Base-by-base conservation (phyloP, 2,888 invertebrate genomes). In the Melinaea marsaeus region DNA sequence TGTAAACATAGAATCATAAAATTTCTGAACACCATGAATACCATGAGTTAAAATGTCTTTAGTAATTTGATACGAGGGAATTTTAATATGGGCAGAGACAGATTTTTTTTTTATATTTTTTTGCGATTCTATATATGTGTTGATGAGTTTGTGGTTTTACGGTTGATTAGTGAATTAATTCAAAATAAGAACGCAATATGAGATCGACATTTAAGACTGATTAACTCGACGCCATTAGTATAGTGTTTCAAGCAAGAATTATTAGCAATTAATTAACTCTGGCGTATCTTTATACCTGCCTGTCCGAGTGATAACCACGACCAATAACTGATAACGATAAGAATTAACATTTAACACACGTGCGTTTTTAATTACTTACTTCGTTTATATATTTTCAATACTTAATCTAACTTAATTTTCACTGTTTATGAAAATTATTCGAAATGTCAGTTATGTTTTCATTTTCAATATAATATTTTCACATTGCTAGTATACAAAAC, bases 191-290 rank as follows among this genome's bases (percentile, higher is more conserved):
- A 51, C 51, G 9, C n/a, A 51, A 9, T 32, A 9, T 13, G 32
- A 6, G 32, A 11, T 51, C 32, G 51, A 51, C 51, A 51, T 51
- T 32, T 32, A 32, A 51, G 51, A 32, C 32, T 51, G 51, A 51
- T 32, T 51, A 32, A 32, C 2, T 51, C 32, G 22, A 32, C n/a
- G 48, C 48, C 48, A 22, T 51, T 32, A 51, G 32, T 32, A n/a
- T 22, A 51, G 11, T 48, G 13, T 32, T 51, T 32, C 32, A n/a
- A 32, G 51, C 51, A 51, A 51, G 51, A 9, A 32, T 4, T 32
- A 51, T 51, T 51, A 51, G 51, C n/a, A 51, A 51, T 51, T 51
- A 51, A 51, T 51, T 51, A 51, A 51, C 7, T 32, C 51, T 51
- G 51, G 22, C 51, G 32, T 51, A 11, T 51, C 51, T n/a, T 48